Evolutionary conservation across 1,140 invertebrate species (phyloP).

Genomic region (Stegodyphus mimosarum): DNA sequence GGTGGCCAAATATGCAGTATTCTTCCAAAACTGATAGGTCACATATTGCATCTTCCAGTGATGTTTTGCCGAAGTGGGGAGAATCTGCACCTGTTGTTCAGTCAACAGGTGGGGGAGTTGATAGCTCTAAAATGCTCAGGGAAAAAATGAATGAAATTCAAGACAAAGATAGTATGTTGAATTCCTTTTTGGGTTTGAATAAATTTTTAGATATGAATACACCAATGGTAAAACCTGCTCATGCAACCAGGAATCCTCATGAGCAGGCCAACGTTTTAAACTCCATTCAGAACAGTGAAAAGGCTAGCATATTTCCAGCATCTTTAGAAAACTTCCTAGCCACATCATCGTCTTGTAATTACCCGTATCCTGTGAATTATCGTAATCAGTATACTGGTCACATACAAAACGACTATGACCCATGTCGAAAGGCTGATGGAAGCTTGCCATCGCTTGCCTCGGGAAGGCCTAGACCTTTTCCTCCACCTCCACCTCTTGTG

Average conservation of each 20-base stretch:
- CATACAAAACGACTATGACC: slow-evolving; percentile 40
- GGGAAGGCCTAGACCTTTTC: slow-evolving; percentile 26
- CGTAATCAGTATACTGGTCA: slow-evolving; percentile 48
- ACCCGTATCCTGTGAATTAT: slow-evolving; percentile 51
- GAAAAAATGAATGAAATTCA: slow-evolving; percentile 49
- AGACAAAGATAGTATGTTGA: slow-evolving; percentile 44
- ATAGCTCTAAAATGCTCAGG: slow-evolving; percentile 46
- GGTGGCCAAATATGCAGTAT: slow-evolving; percentile 76
- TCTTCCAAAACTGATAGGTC: slow-evolving; percentile 34
- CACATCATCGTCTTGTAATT: slow-evolving; percentile 41
- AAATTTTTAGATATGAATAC: slow-evolving; percentile 31
- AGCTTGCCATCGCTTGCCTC: slow-evolving; percentile 23
- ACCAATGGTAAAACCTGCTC: slow-evolving; percentile 5
- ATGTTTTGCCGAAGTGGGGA: slow-evolving; percentile 1
- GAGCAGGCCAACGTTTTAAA: slow-evolving; percentile 8
- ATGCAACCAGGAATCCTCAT: slow-evolving; percentile 6
- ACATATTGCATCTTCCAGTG: slow-evolving; percentile 13
- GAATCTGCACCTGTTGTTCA: slow-evolving; percentile 9
- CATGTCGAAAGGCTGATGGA: slow-evolving; percentile 27
- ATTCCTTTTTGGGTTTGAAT: slow-evolving; percentile 33
- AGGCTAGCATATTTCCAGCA: slow-evolving; percentile 22
- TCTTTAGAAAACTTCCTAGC: slow-evolving; percentile 42
- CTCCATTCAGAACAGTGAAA: slow-evolving; percentile 24
- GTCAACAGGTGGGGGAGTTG: not conserved
- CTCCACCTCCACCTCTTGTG: slow-evolving; percentile 57